These are phyloP conservation scores for Cynocephalus volans DNA, from an alignment of 2,113 vertebrate species.

Conservation along the genomic window DNA sequence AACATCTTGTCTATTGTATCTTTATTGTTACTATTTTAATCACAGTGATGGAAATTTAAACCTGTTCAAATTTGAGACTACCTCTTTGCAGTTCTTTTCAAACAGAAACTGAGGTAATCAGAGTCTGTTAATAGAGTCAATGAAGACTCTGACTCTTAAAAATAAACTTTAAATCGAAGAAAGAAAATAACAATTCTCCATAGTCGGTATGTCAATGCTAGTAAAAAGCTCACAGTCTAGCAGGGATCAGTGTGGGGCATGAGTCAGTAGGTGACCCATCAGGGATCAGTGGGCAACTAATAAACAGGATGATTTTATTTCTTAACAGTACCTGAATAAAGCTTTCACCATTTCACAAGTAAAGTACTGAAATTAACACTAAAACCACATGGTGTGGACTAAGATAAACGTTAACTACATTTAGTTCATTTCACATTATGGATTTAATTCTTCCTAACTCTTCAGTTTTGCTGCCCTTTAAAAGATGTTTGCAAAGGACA, in stretches of 20 bases:
- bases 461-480: not conserved
- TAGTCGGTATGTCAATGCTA: not conserved
- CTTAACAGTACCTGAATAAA: not conserved
- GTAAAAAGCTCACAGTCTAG: not conserved
- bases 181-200: not conserved
- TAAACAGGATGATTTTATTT: not conserved
- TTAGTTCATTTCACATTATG: not conserved
- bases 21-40: conserved; percentile 46
- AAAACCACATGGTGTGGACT: not conserved
- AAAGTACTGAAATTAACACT: not conserved
- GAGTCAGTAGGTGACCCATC: no score
- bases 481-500: not conserved
- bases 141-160: not conserved
- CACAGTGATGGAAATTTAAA: not conserved
- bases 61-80: not conserved
- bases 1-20: not conserved
- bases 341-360: not conserved
- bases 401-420: not conserved
- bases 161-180: conserved; percentile 29
- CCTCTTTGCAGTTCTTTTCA: conserved; percentile 19
- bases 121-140: not conserved
- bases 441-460: not conserved
- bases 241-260: fast-evolving
- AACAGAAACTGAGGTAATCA: conserved; percentile 31
- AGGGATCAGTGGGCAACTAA: not conserved